Percentiles rank a stretch among this genome's conserved stretches.
phyloP scores from a whole-genome alignment of 2,888 invertebrate species.

The Willowsia nigromaculata region DNA sequence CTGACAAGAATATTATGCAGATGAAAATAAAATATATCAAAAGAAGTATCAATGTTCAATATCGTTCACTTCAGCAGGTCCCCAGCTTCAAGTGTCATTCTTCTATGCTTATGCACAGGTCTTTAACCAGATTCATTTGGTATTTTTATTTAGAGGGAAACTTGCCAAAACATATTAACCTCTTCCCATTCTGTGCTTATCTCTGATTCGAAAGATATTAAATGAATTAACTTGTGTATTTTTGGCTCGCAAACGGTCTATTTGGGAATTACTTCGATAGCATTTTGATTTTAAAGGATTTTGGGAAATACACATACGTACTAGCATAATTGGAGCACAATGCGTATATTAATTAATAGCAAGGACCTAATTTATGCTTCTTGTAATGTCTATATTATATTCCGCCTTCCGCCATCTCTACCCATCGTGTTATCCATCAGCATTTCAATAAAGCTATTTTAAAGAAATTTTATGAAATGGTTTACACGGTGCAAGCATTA shows the following conservation, averaged over 20 bases:
- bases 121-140: slow-evolving; percentile 49
- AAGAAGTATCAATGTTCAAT: slow-evolving; percentile 9
- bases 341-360: no score
- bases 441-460: no score
- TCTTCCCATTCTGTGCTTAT: neutral
- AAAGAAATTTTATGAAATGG: no score
- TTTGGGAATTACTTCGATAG: no score
- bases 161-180: slow-evolving; percentile 68
- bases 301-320: neutral
- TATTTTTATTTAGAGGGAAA: slow-evolving; percentile 62
- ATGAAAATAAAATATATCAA: neutral
- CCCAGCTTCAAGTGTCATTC: slow-evolving; percentile 65
- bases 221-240: slow-evolving; percentile 31
- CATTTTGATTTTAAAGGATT: no score
- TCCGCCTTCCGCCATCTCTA: no score
- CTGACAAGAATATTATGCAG: neutral
- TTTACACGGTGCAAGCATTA: no score
- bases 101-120: neutral
- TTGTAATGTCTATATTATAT: no score
- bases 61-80: slow-evolving; percentile 31
- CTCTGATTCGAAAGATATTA: neutral
- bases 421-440: no score
- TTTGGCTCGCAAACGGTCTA: neutral
- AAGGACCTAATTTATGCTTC: no score
- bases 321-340: no score